Conservation (phyloP, 2,797 vertebrate species). For the Delichon dasypus region DNA sequence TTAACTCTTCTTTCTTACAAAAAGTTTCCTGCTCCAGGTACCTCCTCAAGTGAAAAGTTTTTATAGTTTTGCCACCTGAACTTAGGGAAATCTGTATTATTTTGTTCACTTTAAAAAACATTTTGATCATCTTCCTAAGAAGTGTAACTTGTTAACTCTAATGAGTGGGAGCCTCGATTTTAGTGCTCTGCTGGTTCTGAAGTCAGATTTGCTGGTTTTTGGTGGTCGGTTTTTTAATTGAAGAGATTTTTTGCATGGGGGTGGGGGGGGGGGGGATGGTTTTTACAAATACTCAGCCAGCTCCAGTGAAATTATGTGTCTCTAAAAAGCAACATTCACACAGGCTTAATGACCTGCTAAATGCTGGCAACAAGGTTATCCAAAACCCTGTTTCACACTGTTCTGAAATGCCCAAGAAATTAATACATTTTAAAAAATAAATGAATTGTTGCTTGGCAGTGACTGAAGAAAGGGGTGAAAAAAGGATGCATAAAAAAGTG, state of each 20-base stretch:
- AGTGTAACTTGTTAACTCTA: not conserved
- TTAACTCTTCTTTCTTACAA: not conserved
- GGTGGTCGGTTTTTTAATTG: not conserved
- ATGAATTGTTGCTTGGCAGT: not conserved
- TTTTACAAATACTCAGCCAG: not conserved
- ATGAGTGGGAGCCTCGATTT: not conserved
- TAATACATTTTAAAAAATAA: not conserved
- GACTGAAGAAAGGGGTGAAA: not conserved
- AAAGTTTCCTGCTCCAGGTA: not conserved
- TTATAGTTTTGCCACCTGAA: not conserved
- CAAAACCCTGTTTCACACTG: not conserved
- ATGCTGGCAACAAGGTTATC: not conserved
- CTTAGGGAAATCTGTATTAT: not conserved
- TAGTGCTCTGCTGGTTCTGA: not conserved
- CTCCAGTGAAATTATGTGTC: not conserved
- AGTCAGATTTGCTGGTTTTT: not conserved
- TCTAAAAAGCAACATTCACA: not conserved
- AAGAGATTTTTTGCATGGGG: fast-evolving
- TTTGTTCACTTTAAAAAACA: not conserved
- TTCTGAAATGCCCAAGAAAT: not conserved
- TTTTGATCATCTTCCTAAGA: not conserved
- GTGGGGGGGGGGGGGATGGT: fast-evolving
- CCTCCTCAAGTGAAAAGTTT: not conserved
- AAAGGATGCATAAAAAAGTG: not conserved
- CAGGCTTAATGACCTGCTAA: not conserved